Base-by-base conservation (phyloP, 1,140 invertebrate genomes). In the Lepidurus arcticus region DNA sequence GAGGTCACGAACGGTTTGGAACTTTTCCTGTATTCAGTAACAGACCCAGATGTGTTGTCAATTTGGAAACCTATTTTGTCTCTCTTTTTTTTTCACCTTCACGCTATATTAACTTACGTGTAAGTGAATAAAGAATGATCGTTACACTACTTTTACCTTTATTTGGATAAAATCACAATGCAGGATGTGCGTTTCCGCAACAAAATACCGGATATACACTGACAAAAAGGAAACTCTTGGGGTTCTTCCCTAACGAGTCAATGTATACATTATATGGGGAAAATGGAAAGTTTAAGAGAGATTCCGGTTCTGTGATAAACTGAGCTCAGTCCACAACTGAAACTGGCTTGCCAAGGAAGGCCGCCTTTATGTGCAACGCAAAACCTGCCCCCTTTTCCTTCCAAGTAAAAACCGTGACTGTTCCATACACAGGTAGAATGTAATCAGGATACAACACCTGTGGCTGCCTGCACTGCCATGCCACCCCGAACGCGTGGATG, bases 1-100 rank as follows among this genome's bases (percentile, higher is more conserved):
- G 53, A 65, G 53, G 53, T 65, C 53, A 65, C 53, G 53, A 21
- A 65, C 53, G 53, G 8, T n/a, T 47, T 47, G 16, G 53, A 65
- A 65, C 16, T 21, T 4, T 65, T 65, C 53, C 21, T 21, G 2
- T 21, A 7, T 65, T 65, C 53, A 9, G n/a, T 21, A 13, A 65
- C 16, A 13, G 0, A n/a, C 13, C 13, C 13, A 65, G 16, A 4
- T n/a, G 16, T 65, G 16, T 7, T 16, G 53, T 65, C 16, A 65
- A 65, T 21, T 16, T 21, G 8, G 21, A 65, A 7, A 21, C 9
- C 13, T 13, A 65, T 21, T 1, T 4, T 6, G 21, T n/a, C 1
- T n/a, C 6, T 13, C 5, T 65, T 4, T 16, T 5, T 65, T 65
- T 65, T 65, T 21, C 53, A 16, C 53, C 21, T 16, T 65, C 53